Percentiles rank a stretch among this genome's conserved stretches.
phyloP scores from a whole-genome alignment of 2,113 vertebrate genomes.

The Sinocyclocheilus maitianheensis region DNA sequence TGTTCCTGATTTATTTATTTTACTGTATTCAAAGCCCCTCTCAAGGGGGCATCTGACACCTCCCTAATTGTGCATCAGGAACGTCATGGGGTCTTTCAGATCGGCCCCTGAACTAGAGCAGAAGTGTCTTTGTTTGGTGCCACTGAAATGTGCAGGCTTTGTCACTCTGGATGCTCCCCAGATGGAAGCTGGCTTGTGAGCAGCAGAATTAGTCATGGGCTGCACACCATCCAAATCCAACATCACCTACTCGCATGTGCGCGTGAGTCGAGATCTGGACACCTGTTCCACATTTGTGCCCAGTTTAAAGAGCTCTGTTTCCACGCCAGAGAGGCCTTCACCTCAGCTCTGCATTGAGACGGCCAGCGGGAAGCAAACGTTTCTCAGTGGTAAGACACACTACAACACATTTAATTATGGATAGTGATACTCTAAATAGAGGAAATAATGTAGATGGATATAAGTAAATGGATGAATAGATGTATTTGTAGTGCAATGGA shows the following conservation, averaged over 20 bases:
- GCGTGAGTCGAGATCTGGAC: conserved; percentile 71
- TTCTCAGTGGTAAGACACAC: conserved; percentile 70
- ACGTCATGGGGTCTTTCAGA: conserved; percentile 30
- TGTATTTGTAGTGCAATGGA: not conserved
- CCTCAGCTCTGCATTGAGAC: conserved; percentile 60
- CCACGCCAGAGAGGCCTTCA: conserved; percentile 66
- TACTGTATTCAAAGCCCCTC: not conserved
- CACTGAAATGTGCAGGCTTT: not conserved
- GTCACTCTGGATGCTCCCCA: not conserved
- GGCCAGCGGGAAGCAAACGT: conserved; percentile 59
- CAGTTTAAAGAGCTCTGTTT: conserved; percentile 70
- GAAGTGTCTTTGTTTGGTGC: conserved; percentile 7
- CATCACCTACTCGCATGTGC: conserved; percentile 67
- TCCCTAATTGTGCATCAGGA: not conserved
- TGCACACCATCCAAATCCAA: conserved; percentile 75
- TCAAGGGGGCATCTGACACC: not conserved
- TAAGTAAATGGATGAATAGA: not conserved
- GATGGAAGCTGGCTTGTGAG: conserved; percentile 21
- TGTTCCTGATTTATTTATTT: not conserved
- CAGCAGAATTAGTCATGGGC: conserved; percentile 67
- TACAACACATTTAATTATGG: not conserved
- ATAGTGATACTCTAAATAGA: not conserved
- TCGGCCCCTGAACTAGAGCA: not conserved
- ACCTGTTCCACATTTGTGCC: conserved; percentile 75
- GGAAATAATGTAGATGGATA: not conserved